Conservation (phyloP, 2,888 invertebrate species). For the Agrilus biguttatus region DNA sequence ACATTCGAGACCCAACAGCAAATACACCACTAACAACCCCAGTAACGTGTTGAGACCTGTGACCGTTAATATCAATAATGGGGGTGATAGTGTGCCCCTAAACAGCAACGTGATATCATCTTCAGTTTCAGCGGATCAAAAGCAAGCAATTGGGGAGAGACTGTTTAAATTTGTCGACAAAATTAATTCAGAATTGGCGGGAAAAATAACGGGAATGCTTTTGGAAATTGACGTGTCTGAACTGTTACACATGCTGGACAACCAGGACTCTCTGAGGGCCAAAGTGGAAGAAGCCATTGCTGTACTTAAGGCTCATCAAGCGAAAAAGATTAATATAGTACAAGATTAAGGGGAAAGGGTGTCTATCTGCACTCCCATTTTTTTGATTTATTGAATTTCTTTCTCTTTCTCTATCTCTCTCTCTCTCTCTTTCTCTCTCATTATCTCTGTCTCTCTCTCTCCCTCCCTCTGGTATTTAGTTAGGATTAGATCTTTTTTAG, state of each 20-base stretch:
- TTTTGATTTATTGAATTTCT: no score
- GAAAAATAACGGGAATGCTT: slow-evolving; percentile 88
- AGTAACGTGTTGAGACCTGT: slow-evolving; percentile 22
- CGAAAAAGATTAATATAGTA: slow-evolving; percentile 23
- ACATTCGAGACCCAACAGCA: slow-evolving; percentile 59
- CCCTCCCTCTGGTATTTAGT: no score
- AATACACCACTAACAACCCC: slow-evolving; percentile 70
- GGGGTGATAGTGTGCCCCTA: slow-evolving; percentile 55
- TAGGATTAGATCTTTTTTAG: no score
- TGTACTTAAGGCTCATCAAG: slow-evolving; percentile 92
- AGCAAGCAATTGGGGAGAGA: slow-evolving; percentile 95
- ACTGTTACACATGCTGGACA: slow-evolving; percentile 91
- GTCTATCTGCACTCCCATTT: neutral
- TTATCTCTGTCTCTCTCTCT: no score
- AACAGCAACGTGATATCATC: slow-evolving; percentile 87
- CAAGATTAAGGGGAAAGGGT: slow-evolving; percentile 11
- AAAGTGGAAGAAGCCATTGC: slow-evolving; percentile 98
- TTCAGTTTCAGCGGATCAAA: slow-evolving; percentile 89
- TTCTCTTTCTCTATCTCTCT: no score
- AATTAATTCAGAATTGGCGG: slow-evolving; percentile 86
- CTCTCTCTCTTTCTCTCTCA: no score
- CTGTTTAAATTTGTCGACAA: slow-evolving; percentile 90
- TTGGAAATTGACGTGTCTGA: slow-evolving; percentile 97
- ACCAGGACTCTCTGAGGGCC: slow-evolving; percentile 84
- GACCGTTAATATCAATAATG: slow-evolving; percentile 20